Percentiles rank a stretch among this genome's conserved stretches.
Conservation (phyloP, 2,888 invertebrate genomes). For the Macroteleia sp. region DNA sequence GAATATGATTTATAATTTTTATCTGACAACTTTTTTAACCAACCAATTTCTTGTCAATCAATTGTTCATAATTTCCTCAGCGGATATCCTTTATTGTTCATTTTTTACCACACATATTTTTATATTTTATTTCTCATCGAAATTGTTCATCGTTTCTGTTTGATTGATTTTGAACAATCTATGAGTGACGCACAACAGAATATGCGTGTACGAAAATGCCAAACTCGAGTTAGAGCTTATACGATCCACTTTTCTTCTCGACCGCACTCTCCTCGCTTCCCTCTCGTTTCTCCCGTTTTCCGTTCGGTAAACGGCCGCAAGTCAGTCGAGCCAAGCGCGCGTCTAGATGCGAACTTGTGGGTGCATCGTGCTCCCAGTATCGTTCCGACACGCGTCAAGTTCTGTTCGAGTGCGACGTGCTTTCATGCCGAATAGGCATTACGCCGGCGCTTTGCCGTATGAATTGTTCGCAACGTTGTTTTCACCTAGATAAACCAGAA, state of each 20-base stretch:
- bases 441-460: background rate
- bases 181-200: no score
- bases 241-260: slow-evolving; percentile 32
- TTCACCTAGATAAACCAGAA: background rate
- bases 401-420: slow-evolving; percentile 6
- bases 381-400: slow-evolving; percentile 24
- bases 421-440: slow-evolving; percentile 4
- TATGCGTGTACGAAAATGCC: slow-evolving; percentile 8
- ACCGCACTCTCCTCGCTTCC: slow-evolving; percentile 11
- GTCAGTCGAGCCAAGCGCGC: slow-evolving; percentile 42
- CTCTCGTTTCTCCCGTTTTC: slow-evolving; percentile 25
- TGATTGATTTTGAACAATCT: no score
- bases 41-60: no score
- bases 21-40: no score
- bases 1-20: no score
- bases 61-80: no score
- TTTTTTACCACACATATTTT: no score
- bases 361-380: slow-evolving; percentile 36
- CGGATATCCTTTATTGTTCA: no score
- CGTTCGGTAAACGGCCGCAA: slow-evolving; percentile 49
- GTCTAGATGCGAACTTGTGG: slow-evolving; percentile 26
- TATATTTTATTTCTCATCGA: no score
- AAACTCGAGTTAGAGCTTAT: slow-evolving; percentile 28
- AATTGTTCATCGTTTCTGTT: no score
- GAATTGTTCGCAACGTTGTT: background rate